Conservation (phyloP, 2,797 vertebrate genomes). For the Chiroxiphia lanceolata region DNA sequence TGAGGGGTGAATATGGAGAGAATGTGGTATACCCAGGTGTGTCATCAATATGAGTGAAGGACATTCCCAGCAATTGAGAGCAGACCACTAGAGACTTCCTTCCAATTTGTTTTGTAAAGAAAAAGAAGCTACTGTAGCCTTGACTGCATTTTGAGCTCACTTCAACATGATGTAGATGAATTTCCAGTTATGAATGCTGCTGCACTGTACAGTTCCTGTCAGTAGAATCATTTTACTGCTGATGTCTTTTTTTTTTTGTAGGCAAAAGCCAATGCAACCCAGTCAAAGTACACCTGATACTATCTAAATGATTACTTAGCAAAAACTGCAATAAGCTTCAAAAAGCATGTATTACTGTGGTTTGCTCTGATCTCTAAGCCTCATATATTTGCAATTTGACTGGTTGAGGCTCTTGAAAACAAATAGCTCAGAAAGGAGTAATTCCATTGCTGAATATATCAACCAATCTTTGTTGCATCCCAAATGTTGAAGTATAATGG, state of each 20-base stretch:
- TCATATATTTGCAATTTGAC: conserved; percentile 7
- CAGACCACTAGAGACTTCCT: not conserved
- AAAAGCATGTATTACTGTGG: conserved; percentile 11
- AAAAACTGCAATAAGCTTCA: not conserved
- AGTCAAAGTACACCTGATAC: not conserved
- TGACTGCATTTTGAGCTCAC: not conserved
- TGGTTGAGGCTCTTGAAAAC: conserved; percentile 36
- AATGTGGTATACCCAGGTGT: not conserved
- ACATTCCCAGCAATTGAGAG: not conserved
- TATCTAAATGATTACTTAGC: not conserved
- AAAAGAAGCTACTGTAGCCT: not conserved
- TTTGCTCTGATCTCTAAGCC: conserved; percentile 19
- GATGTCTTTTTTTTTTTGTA: not conserved
- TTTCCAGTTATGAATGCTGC: not conserved
- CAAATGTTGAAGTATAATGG: conserved; percentile 17
- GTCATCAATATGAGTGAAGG: not conserved
- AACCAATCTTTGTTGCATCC: conserved; percentile 13
- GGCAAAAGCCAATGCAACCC: not conserved
- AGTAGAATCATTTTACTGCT: not conserved
- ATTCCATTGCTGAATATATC: not conserved
- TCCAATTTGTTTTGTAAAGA: not conserved
- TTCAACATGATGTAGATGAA: not conserved
- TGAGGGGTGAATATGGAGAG: not conserved
- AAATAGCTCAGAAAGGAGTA: conserved; percentile 43
- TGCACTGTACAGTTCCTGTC: not conserved